A percentile compares a stretch with the other conserved stretches of the same genome.
These are phyloP conservation scores for Pyrocephalus nanus DNA, from an alignment of 2,797 vertebrate species.

Conservation along the genomic window DNA sequence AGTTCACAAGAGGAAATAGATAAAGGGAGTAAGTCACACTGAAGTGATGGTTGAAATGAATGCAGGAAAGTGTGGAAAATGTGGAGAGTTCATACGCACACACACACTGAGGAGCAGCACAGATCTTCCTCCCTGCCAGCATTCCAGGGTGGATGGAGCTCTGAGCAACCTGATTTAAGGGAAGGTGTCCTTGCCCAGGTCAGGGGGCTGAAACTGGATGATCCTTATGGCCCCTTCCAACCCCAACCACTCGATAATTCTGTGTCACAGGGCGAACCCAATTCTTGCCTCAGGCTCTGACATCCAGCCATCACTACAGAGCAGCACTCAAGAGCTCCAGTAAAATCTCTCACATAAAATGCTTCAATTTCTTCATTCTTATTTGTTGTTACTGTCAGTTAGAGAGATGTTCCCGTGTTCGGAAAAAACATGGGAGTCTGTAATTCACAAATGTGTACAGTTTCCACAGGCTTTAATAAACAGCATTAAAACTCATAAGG, in stretches of 20 bases:
- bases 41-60: neutral
- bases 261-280: accelerated
- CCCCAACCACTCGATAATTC: neutral
- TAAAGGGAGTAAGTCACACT: neutral
- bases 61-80: neutral
- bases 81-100: neutral
- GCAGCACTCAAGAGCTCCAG: neutral
- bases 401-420: neutral
- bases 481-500: neutral
- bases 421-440: neutral
- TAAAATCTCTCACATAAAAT: neutral
- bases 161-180: accelerated
- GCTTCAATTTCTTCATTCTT: neutral
- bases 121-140: neutral
- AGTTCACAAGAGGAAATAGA: neutral
- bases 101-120: neutral
- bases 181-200: neutral
- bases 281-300: neutral
- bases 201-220: too few relatives aligned
- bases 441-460: neutral
- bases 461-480: neutral
- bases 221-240: neutral
- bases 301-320: accelerated
- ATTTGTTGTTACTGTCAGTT: neutral
- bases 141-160: neutral